Conservation (phyloP, 2,888 invertebrate species). For the Lucinisca nassula region DNA sequence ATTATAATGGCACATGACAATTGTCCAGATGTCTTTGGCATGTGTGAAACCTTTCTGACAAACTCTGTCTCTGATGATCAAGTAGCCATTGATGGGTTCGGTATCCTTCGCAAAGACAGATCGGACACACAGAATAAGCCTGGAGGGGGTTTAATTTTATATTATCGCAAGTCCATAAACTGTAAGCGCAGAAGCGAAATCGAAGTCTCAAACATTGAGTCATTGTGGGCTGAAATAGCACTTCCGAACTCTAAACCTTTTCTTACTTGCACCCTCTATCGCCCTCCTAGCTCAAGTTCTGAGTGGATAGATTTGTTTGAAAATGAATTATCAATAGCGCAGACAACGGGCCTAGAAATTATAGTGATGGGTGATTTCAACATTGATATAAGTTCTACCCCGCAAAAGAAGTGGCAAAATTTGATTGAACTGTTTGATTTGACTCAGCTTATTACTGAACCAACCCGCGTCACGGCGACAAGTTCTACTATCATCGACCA, state of each 20-base stretch:
- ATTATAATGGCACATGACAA: background rate
- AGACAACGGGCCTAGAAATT: background rate
- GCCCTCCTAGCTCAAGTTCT: background rate
- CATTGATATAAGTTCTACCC: background rate
- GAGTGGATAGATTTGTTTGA: slow-evolving; percentile 1
- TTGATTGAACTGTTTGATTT: slow-evolving; percentile 3
- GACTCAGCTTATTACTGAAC: background rate
- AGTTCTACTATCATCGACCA: slow-evolving; percentile 4
- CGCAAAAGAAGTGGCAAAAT: background rate
- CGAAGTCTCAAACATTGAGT: background rate
- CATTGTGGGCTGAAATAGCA: slow-evolving; percentile 9
- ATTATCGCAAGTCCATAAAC: slow-evolving; percentile 12
- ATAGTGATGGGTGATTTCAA: slow-evolving; percentile 21
- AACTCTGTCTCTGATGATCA: background rate
- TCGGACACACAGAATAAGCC: background rate
- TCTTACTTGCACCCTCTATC: slow-evolving; percentile 1
- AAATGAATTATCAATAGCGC: background rate
- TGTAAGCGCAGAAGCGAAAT: background rate
- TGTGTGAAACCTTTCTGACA: background rate
- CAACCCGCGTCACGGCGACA: slow-evolving; percentile 4
- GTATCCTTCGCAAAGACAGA: background rate
- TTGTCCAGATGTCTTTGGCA: background rate
- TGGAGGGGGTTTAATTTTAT: slow-evolving; percentile 2
- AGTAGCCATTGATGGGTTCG: background rate
- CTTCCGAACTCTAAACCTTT: background rate